Base-by-base conservation (phyloP, 2,888 invertebrate genomes). In the Dusona sp. region DNA sequence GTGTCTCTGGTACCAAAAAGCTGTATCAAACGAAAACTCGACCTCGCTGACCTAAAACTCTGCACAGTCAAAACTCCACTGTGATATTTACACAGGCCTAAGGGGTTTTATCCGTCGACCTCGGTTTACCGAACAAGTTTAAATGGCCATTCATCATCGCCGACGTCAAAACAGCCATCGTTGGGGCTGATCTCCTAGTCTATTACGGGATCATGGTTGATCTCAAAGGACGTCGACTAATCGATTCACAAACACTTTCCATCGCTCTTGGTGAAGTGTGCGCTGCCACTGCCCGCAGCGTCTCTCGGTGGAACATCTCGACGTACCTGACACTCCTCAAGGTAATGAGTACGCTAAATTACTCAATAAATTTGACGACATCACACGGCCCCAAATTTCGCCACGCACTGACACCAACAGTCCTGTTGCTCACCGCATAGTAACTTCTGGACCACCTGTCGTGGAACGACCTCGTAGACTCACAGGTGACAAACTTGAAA, bases 121-220 rank as follows among this genome's bases (percentile, higher is more conserved):
- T 81, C 29, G 54, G 36, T n/a, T 29, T 79, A 0, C 82, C 78
- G 0, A 36, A 80, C 29, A 22, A 6, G 1, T 65, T 85, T 51
- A 64, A 70, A 7, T 82, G 81, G 78, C 1, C 65, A 4, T 85
- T 81, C 54, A 54, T 82, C 22, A 61, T 85, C 36, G 78, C 85
- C 9, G 73, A 72, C 16, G 70, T 81, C 2, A 33, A 38, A 6
- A 22, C 51, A 7, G 67, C 82, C n/a, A 82, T 85, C 74, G 16
- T 81, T 2, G 80, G 83, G 33, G 75, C 64, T 33, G 78, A 73
- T 70, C 57, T 79, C 3, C 29, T 81, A 1, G 25, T 19, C 19
- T 65, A 75, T 48, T 73, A 25, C 25, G 61, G 84, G 2, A 45
- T 83, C 0, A 19, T 83, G 0, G 38, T 78, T 1, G 78, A 83